Percentiles rank a stretch among this genome's conserved stretches.
These are phyloP conservation scores for Pseudochirops corinnae DNA, from an alignment of 2,797 vertebrate species.

Conservation along the genomic window DNA sequence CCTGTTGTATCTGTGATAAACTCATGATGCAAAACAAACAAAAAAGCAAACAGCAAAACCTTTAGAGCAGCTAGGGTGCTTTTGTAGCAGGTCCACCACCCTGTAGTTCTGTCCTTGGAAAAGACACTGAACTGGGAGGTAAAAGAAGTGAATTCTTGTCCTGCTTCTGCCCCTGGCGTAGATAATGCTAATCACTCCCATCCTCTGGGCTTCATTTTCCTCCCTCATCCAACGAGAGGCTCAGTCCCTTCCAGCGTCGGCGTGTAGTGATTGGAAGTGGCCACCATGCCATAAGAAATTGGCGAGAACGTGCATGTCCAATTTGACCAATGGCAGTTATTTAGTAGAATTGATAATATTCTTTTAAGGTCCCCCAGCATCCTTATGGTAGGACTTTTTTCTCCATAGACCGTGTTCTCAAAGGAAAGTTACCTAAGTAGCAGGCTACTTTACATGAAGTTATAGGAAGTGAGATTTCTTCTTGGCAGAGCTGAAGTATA, in stretches of 20 bases:
- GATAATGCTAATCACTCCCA: not conserved
- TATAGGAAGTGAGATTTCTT: conserved; percentile 37
- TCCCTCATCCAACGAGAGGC: conserved; percentile 32
- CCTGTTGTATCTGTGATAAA: not conserved
- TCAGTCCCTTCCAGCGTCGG: conserved; percentile 41
- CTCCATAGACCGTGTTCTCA: not conserved
- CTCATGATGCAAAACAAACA: not conserved
- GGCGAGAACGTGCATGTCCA: conserved; percentile 11
- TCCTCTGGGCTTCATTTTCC: conserved; percentile 32
- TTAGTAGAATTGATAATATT: conserved; percentile 11
- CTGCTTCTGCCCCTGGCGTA: conserved; percentile 12
- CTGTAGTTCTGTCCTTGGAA: not conserved
- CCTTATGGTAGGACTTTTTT: conserved; percentile 32
- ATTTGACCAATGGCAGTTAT: conserved; percentile 31
- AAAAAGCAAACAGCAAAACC: conserved; percentile 26
- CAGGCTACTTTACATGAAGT: conserved; percentile 29
- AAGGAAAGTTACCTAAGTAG: conserved; percentile 36
- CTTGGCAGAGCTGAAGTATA: conserved; percentile 32
- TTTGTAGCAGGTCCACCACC: not conserved
- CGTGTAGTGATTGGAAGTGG: conserved; percentile 22
- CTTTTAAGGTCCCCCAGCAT: conserved; percentile 7
- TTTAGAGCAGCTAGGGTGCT: conserved; percentile 48
- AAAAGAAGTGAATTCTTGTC: not conserved
- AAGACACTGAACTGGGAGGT: not conserved
- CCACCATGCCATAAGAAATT: not conserved